Evolutionary conservation across 2,888 invertebrate species (phyloP), one percentile per base, ranked within the genome.

Genomic region (Drosophila longiperda): DNA sequence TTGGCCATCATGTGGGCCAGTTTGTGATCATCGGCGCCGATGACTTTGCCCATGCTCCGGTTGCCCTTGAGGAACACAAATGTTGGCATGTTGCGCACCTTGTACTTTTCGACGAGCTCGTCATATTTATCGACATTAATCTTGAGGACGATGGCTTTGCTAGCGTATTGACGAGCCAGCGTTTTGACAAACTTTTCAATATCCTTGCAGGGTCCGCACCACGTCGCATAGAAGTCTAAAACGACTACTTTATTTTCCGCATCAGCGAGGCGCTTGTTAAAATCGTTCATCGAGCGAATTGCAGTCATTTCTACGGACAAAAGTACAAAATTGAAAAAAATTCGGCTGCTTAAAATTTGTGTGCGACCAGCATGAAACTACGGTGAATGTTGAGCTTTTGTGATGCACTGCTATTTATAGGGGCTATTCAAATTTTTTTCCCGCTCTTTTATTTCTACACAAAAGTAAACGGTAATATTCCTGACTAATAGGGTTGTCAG

Each of bases 11-110:
- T 84, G n/a, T 75, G 57, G 33, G 63, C 66, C 12, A 91, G 66
- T 34, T 82, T 80, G 3, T 68, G 50, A 6, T 89, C 81, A 57
- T 91, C 89, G 17, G 90, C 90, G 23, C 91, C 91, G 8, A 75
- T 48, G 26, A 91, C 72, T 55, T 70, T 66, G 64, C 70, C 76
- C 15, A 91, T 12, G 8, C 76, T 76, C 2, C 71, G 80, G 17
- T 75, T 74, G 36, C 79, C 74, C 65, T 76, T 82, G 5, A 90
- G 50, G 58, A 91, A 89, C 4, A 91, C 78, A 60, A 90, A 91
- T 29, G 91, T 91, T 1, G 91, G 78, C 83, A 87, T 70, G 66
- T 74, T 60, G n/a, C 55, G 61, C 5, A 87, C 75, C 23, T 76
- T 82, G 65, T 89, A 87, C 45, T 71, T 75, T 0, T 71, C 65